Percentiles rank a stretch among this genome's conserved stretches.
These are phyloP conservation scores for Scotopteryx bipunctaria DNA, from an alignment of 2,888 invertebrate genomes.

Conservation along the genomic window DNA sequence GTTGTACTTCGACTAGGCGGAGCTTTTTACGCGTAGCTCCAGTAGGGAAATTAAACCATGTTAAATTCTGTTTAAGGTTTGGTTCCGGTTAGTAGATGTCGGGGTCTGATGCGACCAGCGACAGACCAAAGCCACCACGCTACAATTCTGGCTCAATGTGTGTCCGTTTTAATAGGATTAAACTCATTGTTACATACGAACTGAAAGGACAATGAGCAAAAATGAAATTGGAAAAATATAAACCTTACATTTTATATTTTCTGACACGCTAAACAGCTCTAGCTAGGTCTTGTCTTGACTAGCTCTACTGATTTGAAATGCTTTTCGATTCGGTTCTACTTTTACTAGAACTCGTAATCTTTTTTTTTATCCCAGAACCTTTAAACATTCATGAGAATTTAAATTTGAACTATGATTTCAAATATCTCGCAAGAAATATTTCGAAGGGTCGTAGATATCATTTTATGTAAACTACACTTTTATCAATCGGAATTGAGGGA, in stretches of 20 bases:
- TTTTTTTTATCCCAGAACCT: constrained; percentile 1
- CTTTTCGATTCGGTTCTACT: neutral
- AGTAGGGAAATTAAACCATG: constrained; percentile 80
- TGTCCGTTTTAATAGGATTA: constrained; percentile 81
- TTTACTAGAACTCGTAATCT: constrained; percentile 1
- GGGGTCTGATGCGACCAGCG: constrained; percentile 71
- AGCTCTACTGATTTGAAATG: neutral
- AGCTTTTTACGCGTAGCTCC: constrained; percentile 68
- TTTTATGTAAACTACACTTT: constrained; percentile 4
- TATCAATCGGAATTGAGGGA: neutral
- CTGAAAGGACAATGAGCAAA: constrained; percentile 68
- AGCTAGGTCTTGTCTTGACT: no score
- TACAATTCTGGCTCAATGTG: constrained; percentile 79
- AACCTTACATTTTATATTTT: no score
- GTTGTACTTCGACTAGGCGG: constrained; percentile 78
- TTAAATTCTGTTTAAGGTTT: constrained; percentile 80
- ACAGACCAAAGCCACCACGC: constrained; percentile 79
- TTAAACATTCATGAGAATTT: constrained; percentile 12
- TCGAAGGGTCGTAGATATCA: constrained; percentile 1
- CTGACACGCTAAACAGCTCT: no score
- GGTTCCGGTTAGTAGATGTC: constrained; percentile 73
- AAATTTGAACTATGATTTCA: constrained; percentile 28
- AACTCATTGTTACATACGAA: constrained; percentile 78
- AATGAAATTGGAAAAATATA: constrained; percentile 55
- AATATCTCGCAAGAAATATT: constrained; percentile 11